These are phyloP conservation scores for Anniella stebbinsi DNA, from an alignment of 2,797 vertebrate species.

Conservation along the genomic window DNA sequence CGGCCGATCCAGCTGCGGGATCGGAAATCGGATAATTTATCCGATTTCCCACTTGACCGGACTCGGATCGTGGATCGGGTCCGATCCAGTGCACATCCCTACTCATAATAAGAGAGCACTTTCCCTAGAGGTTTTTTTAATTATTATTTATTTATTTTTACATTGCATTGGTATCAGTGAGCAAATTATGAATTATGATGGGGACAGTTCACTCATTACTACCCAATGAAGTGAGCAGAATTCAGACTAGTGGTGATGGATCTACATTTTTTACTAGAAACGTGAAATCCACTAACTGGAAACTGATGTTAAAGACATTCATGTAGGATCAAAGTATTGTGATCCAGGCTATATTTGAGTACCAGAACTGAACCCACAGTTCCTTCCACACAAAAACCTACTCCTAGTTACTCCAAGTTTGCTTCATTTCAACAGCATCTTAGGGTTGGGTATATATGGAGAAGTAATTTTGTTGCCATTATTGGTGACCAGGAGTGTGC, in stretches of 20 bases:
- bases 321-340: too few relatives aligned
- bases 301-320: too few relatives aligned
- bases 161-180: neutral
- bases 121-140: neutral
- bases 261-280: too few relatives aligned
- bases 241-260: neutral
- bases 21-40: too few relatives aligned
- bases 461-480: neutral
- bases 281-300: neutral
- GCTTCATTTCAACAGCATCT: neutral
- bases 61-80: too few relatives aligned
- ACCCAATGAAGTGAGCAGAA: neutral
- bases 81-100: too few relatives aligned
- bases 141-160: neutral
- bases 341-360: too few relatives aligned
- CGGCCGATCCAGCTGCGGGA: too few relatives aligned
- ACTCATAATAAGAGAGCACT: neutral
- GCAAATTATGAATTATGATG: neutral
- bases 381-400: neutral
- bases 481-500: too few relatives aligned
- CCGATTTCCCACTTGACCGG: too few relatives aligned
- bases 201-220: neutral
- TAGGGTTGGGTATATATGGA: neutral
- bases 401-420: neutral
- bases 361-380: neutral